Evolutionary conservation across 1,140 invertebrate species (phyloP).

Genomic region (Choristoneura fumiferana): DNA sequence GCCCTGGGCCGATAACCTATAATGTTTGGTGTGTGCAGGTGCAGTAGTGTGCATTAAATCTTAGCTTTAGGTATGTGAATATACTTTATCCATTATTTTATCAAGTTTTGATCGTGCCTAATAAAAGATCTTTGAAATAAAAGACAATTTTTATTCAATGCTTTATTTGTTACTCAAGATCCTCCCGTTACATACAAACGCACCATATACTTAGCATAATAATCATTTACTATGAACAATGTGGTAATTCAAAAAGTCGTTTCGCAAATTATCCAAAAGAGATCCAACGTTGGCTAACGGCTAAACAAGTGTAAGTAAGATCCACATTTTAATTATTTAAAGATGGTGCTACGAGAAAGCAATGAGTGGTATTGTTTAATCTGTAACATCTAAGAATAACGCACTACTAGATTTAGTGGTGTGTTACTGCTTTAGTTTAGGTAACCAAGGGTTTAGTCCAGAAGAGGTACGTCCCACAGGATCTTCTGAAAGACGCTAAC

Average conservation of each 20-base stretch:
- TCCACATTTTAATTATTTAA: neutral
- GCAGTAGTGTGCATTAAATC: no score
- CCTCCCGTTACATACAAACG: slow-evolving; percentile 67
- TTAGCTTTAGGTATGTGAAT: no score
- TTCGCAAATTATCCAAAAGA: slow-evolving; percentile 18
- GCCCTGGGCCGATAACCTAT: no score
- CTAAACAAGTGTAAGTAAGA: neutral
- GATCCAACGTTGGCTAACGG: neutral
- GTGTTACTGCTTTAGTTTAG: no score
- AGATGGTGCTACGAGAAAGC: slow-evolving; percentile 7
- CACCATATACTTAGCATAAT: slow-evolving; percentile 73
- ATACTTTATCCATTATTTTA: no score
- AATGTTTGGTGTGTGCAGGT: no score
- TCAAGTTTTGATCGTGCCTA: no score
- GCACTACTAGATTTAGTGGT: no score
- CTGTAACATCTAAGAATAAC: neutral
- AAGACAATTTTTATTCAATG: slow-evolving; percentile 42
- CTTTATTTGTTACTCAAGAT: slow-evolving; percentile 67
- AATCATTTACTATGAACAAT: slow-evolving; percentile 45
- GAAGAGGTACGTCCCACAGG: no score
- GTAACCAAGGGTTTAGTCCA: no score
- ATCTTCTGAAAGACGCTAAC: no score
- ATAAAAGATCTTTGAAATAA: neutral
- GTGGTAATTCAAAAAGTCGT: slow-evolving; percentile 28
- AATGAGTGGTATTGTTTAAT: neutral